Evolutionary conservation across 2,113 vertebrate genomes (phyloP), one percentile per base, ranked within the genome.

Genomic region (Chaetodon trifascialis): DNA sequence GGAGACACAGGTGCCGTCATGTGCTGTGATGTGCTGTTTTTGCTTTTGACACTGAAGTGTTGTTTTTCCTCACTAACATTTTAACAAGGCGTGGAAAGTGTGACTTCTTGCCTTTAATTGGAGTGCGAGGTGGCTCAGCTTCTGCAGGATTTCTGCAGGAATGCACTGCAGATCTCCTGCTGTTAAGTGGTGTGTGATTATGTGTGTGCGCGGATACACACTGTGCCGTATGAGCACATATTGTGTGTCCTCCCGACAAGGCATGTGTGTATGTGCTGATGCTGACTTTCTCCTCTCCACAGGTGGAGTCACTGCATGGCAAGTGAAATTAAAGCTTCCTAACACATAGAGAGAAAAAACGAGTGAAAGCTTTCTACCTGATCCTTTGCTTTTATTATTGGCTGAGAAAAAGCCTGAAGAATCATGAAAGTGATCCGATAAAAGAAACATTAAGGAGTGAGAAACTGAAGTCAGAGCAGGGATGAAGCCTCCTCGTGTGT

Each of bases 1-100:
- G 89, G 94, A 91, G 89, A 91, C 88, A 42, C 91, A 93, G 92
- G 92, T 93, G 91, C 86, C 73, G 79, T 66, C 16, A 54, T 17
- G 54, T 55, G 68, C 76, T 8, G 68, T 87, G 88, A 66, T 30
- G 62, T 82, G 79, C 65, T 66, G 47, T 75, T 82, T 64, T 75
- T 67, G 56, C 67, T 19, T 69, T 58, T 21, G 70, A 55, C 54
- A 15, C 15, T 76, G 62, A 55, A 79, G 81, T 88, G 86, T 82
- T 85, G 54, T 78, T 80, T 82, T 89, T 68, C 42, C 73, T 85
- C 85, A 81, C 88, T 89, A 83, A 85, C 78, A 42, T 79, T 77
- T 88, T 77, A 85, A 88, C 84, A 54, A 60, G 59, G 73, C 59
- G 73, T 56, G 51, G 12, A 49, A 68, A 40, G 85, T 82, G 87